These are phyloP conservation scores for Yoshiicerus persimilis DNA, from an alignment of 1,140 invertebrate species.

Conservation along the genomic window DNA sequence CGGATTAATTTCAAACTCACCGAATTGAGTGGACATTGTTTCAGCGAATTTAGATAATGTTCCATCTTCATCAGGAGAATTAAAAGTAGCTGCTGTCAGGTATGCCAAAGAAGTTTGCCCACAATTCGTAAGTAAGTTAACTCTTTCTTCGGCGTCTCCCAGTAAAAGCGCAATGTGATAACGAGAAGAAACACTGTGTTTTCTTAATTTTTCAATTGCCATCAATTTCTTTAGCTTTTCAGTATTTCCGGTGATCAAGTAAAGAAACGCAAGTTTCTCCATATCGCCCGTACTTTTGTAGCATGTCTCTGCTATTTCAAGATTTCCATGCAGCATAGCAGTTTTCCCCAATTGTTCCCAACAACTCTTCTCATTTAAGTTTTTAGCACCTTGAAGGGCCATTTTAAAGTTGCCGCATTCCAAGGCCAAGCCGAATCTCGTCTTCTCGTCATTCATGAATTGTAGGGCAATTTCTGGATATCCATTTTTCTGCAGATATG, in stretches of 20 bases:
- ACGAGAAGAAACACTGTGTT: constrained; percentile 93
- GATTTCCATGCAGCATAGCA: constrained; percentile 90
- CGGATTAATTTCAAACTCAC: constrained; percentile 59
- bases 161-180: constrained; percentile 92
- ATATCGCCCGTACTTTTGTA: constrained; percentile 99
- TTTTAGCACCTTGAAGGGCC: constrained; percentile 87
- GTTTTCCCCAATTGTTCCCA: constrained; percentile 96
- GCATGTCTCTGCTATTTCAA: constrained; percentile 97
- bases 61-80: constrained; percentile 76
- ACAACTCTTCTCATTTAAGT: constrained; percentile 88
- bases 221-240: constrained; percentile 99
- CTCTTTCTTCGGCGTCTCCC: constrained; percentile 88
- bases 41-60: constrained; percentile 69
- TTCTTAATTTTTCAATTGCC: constrained; percentile 95
- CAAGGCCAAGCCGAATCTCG: constrained; percentile 89
- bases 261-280: constrained; percentile 96
- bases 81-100: constrained; percentile 91
- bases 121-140: constrained; percentile 77
- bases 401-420: constrained; percentile 99
- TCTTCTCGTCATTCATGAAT: constrained; percentile 99
- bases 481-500: constrained; percentile 98
- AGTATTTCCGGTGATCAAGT: constrained; percentile 96
- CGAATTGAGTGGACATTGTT: constrained; percentile 73
- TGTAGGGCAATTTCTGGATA: constrained; percentile 99
- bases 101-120: constrained; percentile 80